phyloP scores from a whole-genome alignment of 2,113 vertebrate genomes.

The Gobiocypris rarus region DNA sequence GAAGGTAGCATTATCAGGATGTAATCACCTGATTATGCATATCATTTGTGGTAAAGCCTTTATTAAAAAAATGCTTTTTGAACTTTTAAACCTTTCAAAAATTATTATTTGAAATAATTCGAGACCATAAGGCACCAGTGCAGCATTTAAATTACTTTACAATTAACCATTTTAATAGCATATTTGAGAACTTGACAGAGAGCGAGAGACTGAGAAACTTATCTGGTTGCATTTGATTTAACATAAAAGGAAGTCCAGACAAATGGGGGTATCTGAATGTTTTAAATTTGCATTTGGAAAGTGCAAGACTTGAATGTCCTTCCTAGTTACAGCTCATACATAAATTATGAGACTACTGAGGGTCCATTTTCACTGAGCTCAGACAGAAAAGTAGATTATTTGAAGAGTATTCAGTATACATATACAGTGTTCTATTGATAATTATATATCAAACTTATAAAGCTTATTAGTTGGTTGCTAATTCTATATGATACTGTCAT shows the following conservation, averaged over 20 bases:
- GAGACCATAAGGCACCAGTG: neutral
- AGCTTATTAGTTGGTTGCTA: neutral
- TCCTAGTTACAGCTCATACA: slow-evolving; percentile 24
- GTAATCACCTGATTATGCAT: neutral
- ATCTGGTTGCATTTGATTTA: neutral
- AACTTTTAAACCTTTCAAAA: neutral
- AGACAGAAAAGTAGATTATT: neutral
- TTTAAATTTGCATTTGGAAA: slow-evolving; percentile 34
- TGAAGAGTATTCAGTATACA: neutral
- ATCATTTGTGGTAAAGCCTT: neutral
- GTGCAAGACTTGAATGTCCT: slow-evolving; percentile 24
- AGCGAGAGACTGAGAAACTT: neutral
- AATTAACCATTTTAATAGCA: neutral
- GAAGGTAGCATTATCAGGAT: neutral
- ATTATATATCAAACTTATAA: neutral
- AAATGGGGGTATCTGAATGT: neutral
- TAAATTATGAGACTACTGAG: slow-evolving; percentile 1
- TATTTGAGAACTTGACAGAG: neutral
- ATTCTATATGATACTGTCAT: neutral
- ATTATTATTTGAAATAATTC: neutral
- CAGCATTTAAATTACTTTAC: neutral
- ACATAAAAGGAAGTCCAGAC: neutral
- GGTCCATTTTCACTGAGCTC: slow-evolving; percentile 16
- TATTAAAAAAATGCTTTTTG: neutral
- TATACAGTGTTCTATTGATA: neutral